These are phyloP conservation scores for Amaurobius ferox DNA, from an alignment of 2,888 invertebrate genomes.

Conservation along the genomic window DNA sequence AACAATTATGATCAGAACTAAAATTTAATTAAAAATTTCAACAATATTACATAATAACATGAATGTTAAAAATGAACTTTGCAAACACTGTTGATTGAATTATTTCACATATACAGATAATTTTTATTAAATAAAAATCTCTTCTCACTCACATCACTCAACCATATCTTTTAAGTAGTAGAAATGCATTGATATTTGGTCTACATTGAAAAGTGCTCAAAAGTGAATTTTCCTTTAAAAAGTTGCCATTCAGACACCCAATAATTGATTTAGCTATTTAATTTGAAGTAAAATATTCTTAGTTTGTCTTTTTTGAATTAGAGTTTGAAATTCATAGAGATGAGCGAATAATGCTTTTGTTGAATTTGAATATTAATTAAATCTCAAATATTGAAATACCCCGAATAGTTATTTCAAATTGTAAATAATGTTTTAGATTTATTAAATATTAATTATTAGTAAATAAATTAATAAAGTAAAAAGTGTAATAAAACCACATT, in stretches of 20 bases:
- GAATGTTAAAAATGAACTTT: constrained; percentile 59
- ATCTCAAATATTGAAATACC: no score
- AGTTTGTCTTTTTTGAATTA: no score
- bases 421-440: no score
- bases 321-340: no score
- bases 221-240: background rate
- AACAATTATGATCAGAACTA: constrained; percentile 54
- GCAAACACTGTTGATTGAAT: constrained; percentile 34
- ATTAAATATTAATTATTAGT: no score
- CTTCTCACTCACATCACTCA: background rate
- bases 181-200: background rate
- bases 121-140: background rate
- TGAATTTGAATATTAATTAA: no score
- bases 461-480: no score
- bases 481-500: no score
- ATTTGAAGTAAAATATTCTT: no score
- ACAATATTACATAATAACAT: constrained; percentile 69
- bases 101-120: background rate
- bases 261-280: no score
- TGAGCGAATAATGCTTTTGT: no score
- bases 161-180: background rate
- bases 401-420: no score
- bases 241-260: background rate
- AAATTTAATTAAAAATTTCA: constrained; percentile 71
- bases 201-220: background rate